Evolutionary conservation across 2,113 vertebrate genomes (phyloP), one percentile per base, ranked within the genome.

Genomic region (Podocnemis expansa): DNA sequence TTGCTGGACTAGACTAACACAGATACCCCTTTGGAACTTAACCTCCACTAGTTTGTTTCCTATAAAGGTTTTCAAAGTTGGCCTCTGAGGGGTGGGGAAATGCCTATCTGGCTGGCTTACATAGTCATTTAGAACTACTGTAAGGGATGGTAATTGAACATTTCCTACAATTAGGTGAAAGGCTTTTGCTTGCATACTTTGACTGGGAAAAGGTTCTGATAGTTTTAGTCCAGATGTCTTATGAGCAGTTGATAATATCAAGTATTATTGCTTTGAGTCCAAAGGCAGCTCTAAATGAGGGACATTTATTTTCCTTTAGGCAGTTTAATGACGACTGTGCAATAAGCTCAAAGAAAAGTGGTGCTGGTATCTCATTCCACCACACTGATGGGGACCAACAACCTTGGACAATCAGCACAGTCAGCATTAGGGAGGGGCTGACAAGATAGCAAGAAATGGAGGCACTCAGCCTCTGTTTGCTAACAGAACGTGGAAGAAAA

Each of bases 241-340:
- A 6, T 2, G 0, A n/a, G 31, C 0, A 41, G 49, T 83, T 29
- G 43, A 14, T 25, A 11, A 14, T 25, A 11, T 0, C 38, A 70
- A 0, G 6, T 6, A 2, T 22, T 56, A 29, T 43, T 45, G 34
- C 27, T 19, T 7, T n/a, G 58, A 16, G 34, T 38, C 63, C 34
- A 38, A 70, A 70, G n/a, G 24, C 24, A 76, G 13, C 24, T 27
- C 73, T 27, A 76, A 70, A 41, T 70, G 70, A 75, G 38, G 41
- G 8, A 25, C 22, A 24, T 67, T n/a, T 67, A n/a, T n/a, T 25
- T 43, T 43, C 22, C 38, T 41, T 41, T 41, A 25, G 41, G 24
- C 70, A 75, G 38, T 41, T 43, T 45, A 45, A 45, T 76, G 29
- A 67, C 19, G 41, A 45, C 11, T 14, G 3, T 76, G n/a, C 73